A percentile compares a stretch with the other conserved stretches of the same genome.
These are phyloP conservation scores for Dufourea novaeangliae DNA, from an alignment of 1,140 invertebrate species.

Conservation along the genomic window DNA sequence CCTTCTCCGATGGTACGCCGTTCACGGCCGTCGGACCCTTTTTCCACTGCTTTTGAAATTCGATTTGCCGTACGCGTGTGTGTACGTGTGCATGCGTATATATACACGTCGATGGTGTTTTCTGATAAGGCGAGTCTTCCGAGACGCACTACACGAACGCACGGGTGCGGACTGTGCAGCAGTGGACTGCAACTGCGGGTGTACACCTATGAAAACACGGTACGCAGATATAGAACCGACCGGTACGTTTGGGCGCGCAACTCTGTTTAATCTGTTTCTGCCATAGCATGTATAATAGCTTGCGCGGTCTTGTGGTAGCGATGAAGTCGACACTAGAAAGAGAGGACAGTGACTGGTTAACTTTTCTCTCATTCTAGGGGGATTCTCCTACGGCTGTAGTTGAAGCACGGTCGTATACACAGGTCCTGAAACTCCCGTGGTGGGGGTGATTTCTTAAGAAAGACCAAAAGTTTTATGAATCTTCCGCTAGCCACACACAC, in stretches of 20 bases:
- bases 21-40: not conserved
- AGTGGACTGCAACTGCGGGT: slow-evolving; percentile 55
- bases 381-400: no score
- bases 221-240: slow-evolving; percentile 20
- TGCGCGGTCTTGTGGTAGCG: no score
- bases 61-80: slow-evolving; percentile 21
- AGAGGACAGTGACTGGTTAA: no score
- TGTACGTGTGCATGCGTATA: not conserved
- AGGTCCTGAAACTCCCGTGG: no score
- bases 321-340: no score
- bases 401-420: no score
- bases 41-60: slow-evolving; percentile 25
- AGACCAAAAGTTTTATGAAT: no score
- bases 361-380: no score
- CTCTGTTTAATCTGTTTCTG: not conserved
- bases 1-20: not conserved
- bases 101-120: slow-evolving; percentile 13
- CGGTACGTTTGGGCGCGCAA: slow-evolving; percentile 3
- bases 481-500: no score
- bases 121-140: slow-evolving; percentile 14
- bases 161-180: slow-evolving; percentile 54
- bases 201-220: slow-evolving; percentile 32
- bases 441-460: no score
- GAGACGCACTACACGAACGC: slow-evolving; percentile 33
- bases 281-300: no score